These are phyloP conservation scores for Xestobium rufovillosum DNA, from an alignment of 2,888 invertebrate species.

Conservation along the genomic window DNA sequence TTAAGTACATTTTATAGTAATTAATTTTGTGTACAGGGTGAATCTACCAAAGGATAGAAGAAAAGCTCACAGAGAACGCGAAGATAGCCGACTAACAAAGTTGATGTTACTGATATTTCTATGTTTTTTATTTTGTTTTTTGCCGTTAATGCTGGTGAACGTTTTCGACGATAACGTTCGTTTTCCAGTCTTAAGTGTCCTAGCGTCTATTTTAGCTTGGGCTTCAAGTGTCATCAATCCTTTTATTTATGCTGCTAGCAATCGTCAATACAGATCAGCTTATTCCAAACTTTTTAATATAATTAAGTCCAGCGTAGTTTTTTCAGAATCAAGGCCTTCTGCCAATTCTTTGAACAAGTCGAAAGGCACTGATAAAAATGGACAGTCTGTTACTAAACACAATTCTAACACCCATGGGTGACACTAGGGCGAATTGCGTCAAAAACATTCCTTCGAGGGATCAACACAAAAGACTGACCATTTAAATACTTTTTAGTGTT, in stretches of 20 bases:
- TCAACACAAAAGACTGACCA: too few species aligned
- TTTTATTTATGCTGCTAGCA: slow-evolving; percentile 83
- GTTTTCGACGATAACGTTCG: slow-evolving; percentile 72
- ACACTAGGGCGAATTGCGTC: too few species aligned
- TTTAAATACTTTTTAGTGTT: too few species aligned
- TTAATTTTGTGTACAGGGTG: slow-evolving; percentile 28
- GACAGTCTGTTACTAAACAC: slow-evolving; percentile 28
- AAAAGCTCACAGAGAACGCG: slow-evolving; percentile 45
- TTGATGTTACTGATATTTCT: slow-evolving; percentile 84
- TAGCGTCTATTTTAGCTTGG: slow-evolving; percentile 83
- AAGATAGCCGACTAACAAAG: slow-evolving; percentile 74
- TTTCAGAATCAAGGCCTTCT: slow-evolving; percentile 32
- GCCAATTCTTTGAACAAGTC: slow-evolving; percentile 28
- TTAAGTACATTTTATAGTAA: slow-evolving; percentile 1
- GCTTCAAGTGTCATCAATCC: slow-evolving; percentile 86
- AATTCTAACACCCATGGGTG: too few species aligned
- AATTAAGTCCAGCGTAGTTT: slow-evolving; percentile 35
- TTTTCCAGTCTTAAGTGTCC: slow-evolving; percentile 69
- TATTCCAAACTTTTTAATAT: slow-evolving; percentile 49
- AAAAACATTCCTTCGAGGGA: too few species aligned
- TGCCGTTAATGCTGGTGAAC: slow-evolving; percentile 83
- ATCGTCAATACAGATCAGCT: slow-evolving; percentile 67
- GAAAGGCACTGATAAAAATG: slow-evolving; percentile 24
- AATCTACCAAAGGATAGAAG: slow-evolving; percentile 28
- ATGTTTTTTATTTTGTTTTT: slow-evolving; percentile 78